These are phyloP conservation scores for Drosophila hydei DNA, from an alignment of 1,140 invertebrate species.

Conservation along the genomic window DNA sequence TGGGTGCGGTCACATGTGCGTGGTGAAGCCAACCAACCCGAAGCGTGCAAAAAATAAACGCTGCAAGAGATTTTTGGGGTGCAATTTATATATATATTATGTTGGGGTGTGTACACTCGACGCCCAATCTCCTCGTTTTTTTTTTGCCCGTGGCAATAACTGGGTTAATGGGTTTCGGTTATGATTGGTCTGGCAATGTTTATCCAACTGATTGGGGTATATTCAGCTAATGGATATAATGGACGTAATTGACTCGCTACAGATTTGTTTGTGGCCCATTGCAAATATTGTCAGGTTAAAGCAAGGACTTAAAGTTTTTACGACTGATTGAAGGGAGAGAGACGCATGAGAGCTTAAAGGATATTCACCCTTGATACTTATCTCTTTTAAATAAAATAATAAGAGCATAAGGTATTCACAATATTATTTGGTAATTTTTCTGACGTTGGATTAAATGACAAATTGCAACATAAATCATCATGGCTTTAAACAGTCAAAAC, in stretches of 20 bases:
- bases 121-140: background rate
- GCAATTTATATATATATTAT: conserved; percentile 6
- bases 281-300: conserved; percentile 14
- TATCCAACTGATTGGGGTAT: conserved; percentile 35
- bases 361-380: too few species aligned
- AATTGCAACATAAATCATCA: too few species aligned
- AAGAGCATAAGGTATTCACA: too few species aligned
- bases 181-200: conserved; percentile 59
- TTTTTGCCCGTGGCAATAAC: conserved; percentile 31
- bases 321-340: background rate
- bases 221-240: conserved; percentile 38
- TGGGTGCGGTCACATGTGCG: conserved; percentile 46
- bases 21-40: conserved; percentile 10
- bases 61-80: conserved; percentile 38
- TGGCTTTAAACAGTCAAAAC: too few species aligned
- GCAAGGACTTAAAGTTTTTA: background rate
- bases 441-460: too few species aligned
- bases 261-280: conserved; percentile 34
- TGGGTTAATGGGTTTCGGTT: conserved; percentile 65
- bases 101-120: conserved; percentile 9
- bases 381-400: too few species aligned
- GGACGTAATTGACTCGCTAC: conserved; percentile 34
- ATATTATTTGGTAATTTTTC: too few species aligned
- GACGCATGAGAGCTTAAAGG: too few species aligned
- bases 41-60: conserved; percentile 20